Percentiles rank a stretch among this genome's conserved stretches.
These are phyloP conservation scores for Eupithecia tripunctaria DNA, from an alignment of 2,888 invertebrate genomes.

Conservation along the genomic window DNA sequence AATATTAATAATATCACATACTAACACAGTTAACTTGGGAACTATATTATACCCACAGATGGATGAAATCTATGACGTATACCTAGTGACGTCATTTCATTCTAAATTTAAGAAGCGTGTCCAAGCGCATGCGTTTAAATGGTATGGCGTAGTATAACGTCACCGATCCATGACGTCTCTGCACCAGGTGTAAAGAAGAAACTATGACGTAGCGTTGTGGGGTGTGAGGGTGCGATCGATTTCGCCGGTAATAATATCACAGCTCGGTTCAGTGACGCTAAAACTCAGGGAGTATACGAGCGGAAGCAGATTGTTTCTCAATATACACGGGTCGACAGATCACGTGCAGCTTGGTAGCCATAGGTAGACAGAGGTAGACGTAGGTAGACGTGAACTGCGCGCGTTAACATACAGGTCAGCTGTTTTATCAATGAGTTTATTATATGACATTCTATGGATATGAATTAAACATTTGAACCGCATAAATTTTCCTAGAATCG, in stretches of 20 bases:
- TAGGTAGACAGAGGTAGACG: slow-evolving; percentile 27
- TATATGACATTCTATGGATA: slow-evolving; percentile 45
- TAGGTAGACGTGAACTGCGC: slow-evolving; percentile 50
- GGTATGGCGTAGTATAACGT: slow-evolving; percentile 65
- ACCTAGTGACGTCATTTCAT: slow-evolving; percentile 37
- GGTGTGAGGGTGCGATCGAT: slow-evolving; percentile 52
- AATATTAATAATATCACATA: background rate
- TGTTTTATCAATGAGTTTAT: slow-evolving; percentile 60
- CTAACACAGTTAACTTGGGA: background rate
- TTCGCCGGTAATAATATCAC: slow-evolving; percentile 63
- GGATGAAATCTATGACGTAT: slow-evolving; percentile 28
- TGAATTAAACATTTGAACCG: slow-evolving; percentile 25
- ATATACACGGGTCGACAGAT: slow-evolving; percentile 72
- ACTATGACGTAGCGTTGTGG: slow-evolving; percentile 66
- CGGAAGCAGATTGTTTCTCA: slow-evolving; percentile 63
- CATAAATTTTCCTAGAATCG: slow-evolving; percentile 17
- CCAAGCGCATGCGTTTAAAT: slow-evolving; percentile 66
- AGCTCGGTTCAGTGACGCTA: slow-evolving; percentile 70
- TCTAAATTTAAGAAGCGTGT: slow-evolving; percentile 42
- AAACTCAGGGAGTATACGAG: slow-evolving; percentile 53
- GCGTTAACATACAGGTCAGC: slow-evolving; percentile 64
- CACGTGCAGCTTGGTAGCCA: slow-evolving; percentile 58
- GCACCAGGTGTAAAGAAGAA: slow-evolving; percentile 54
- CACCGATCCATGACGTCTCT: slow-evolving; percentile 67
- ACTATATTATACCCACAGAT: slow-evolving; percentile 9